Conservation (phyloP, 2,888 invertebrate genomes). For the Amphipyra tragopoginis region DNA sequence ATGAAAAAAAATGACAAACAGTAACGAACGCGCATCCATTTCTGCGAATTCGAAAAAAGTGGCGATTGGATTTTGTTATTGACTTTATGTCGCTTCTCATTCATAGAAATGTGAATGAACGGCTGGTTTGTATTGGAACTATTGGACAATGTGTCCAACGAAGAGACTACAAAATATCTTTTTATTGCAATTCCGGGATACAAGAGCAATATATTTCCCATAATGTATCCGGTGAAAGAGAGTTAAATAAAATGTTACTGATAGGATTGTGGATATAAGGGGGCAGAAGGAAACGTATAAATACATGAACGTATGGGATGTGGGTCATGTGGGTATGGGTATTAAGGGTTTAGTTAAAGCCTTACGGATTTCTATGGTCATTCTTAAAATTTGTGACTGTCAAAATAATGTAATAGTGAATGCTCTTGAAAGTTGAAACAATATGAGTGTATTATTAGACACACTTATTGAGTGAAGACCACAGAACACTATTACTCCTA, state of each 20-base stretch:
- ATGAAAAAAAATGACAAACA: constrained; percentile 50
- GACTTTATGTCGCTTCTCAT: constrained; percentile 50
- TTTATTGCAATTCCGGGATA: constrained; percentile 10
- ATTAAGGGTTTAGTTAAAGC: constrained; percentile 4
- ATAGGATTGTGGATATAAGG: constrained; percentile 16
- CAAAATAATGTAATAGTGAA: too few species aligned
- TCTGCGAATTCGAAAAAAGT: constrained; percentile 46
- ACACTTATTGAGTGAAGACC: too few species aligned
- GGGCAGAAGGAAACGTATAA: constrained; percentile 6
- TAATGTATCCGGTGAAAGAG: constrained; percentile 8
- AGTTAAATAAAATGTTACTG: constrained; percentile 35
- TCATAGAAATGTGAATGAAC: constrained; percentile 32
- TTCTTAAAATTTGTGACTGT: too few species aligned
- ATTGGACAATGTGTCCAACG: constrained; percentile 14
- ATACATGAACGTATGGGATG: constrained; percentile 6
- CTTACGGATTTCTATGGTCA: neutral
- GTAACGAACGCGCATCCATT: constrained; percentile 44
- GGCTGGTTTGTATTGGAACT: constrained; percentile 9
- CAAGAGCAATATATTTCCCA: constrained; percentile 2
- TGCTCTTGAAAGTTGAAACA: too few species aligned
- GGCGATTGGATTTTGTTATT: constrained; percentile 54
- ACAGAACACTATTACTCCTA: too few species aligned
- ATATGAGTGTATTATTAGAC: too few species aligned
- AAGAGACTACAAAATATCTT: constrained; percentile 9
- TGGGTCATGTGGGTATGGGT: too few species aligned